phyloP scores from a whole-genome alignment of 2,113 vertebrate genomes.

The Lampris incognitus region DNA sequence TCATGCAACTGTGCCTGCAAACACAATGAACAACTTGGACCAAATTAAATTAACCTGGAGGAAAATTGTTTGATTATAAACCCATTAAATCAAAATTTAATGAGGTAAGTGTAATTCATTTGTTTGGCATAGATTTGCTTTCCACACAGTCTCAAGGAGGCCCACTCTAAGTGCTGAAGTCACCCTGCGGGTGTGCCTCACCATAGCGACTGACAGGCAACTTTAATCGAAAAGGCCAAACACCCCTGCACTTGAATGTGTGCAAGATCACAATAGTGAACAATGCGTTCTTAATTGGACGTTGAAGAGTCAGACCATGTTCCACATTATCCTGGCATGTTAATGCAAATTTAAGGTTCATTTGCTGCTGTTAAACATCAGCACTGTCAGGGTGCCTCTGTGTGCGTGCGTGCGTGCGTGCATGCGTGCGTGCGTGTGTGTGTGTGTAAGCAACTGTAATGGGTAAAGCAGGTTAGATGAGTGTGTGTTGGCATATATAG shows the following conservation, averaged over 20 bases:
- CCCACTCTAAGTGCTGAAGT: neutral
- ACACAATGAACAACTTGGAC: neutral
- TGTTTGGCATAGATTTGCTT: slow-evolving; percentile 41
- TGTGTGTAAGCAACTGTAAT: neutral
- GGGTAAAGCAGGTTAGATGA: neutral
- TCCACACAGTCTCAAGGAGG: neutral
- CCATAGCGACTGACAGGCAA: slow-evolving; percentile 9
- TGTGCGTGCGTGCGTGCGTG: neutral
- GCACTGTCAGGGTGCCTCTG: neutral
- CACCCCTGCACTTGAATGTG: neutral
- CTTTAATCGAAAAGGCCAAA: neutral
- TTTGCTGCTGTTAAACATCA: slow-evolving; percentile 31
- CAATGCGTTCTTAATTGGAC: slow-evolving; percentile 16
- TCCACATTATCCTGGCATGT: neutral
- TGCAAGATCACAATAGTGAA: neutral
- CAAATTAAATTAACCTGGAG: slow-evolving; percentile 36
- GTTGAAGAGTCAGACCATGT: neutral
- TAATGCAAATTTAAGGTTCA: slow-evolving; percentile 20
- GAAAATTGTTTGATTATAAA: slow-evolving; percentile 39
- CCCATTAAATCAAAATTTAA: slow-evolving; percentile 45
- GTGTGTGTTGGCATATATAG: neutral
- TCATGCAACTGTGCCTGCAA: neutral
- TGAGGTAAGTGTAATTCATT: slow-evolving; percentile 36
- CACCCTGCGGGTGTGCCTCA: neutral
- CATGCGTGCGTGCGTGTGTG: neutral